Evolutionary conservation across 2,113 vertebrate genomes (phyloP).

Genomic region (Hemiprocne comata): DNA sequence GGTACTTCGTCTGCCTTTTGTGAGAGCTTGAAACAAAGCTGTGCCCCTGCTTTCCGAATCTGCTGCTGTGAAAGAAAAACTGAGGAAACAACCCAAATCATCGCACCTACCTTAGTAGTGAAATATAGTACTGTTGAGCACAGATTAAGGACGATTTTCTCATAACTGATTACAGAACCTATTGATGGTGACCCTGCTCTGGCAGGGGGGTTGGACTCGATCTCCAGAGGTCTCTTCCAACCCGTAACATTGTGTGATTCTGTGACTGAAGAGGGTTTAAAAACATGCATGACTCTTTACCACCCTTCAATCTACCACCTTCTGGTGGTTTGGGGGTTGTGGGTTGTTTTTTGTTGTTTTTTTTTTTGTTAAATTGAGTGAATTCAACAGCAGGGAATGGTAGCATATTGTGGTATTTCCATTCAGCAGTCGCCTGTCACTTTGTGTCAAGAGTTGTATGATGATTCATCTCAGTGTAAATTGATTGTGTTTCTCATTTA

Average conservation of each 20-base stretch:
- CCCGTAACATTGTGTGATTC: too few relatives aligned
- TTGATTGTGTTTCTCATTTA: neutral
- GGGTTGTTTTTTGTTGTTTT: neutral
- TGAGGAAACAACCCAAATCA: neutral
- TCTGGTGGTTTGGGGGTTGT: neutral
- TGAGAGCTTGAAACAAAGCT: neutral
- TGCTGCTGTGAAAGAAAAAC: neutral
- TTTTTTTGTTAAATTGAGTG: neutral
- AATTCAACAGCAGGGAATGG: neutral
- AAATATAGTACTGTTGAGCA: neutral
- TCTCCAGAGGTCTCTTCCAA: too few relatives aligned
- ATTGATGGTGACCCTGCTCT: neutral
- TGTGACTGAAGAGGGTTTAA: neutral
- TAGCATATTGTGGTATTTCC: neutral
- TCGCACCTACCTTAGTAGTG: neutral
- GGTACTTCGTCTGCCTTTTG: neutral
- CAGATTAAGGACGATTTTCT: neutral
- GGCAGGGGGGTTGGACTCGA: too few relatives aligned
- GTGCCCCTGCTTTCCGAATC: fast-evolving
- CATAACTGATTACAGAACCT: neutral
- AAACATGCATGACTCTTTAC: neutral
- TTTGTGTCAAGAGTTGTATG: neutral
- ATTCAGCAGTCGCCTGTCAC: neutral
- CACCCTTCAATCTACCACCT: neutral
- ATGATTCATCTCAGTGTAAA: neutral